Evolutionary conservation across 1,140 invertebrate genomes (phyloP).

Genomic region (Rhagoletis zephyria): DNA sequence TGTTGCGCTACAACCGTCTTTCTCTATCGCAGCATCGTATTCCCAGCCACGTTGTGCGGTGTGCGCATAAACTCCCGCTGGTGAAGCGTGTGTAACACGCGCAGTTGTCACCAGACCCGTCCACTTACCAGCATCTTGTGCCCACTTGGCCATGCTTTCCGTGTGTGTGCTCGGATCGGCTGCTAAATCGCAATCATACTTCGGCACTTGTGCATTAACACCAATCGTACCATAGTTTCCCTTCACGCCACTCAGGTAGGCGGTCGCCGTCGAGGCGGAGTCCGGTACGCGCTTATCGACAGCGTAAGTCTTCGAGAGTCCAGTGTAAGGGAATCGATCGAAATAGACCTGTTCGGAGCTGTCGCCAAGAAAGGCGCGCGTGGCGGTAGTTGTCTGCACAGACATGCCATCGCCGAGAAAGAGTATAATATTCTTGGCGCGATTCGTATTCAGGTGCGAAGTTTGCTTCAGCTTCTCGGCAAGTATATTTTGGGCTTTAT

Average conservation of each 20-base stretch:
- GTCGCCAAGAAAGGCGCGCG: conserved; percentile 79
- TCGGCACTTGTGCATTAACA: conserved; percentile 78
- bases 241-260: conserved; percentile 88
- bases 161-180: conserved; percentile 74
- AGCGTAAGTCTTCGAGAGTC: conserved; percentile 85
- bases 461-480: conserved; percentile 62
- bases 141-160: conserved; percentile 79
- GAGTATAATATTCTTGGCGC: conserved; percentile 83
- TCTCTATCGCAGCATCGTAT: conserved; percentile 77
- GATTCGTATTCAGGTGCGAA: conserved; percentile 71
- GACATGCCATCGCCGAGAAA: conserved; percentile 89
- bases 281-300: conserved; percentile 83
- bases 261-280: conserved; percentile 84
- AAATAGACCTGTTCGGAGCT: conserved; percentile 81
- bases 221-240: conserved; percentile 83
- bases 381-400: conserved; percentile 81
- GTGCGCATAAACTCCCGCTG: conserved; percentile 86
- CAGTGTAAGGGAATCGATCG: conserved; percentile 82
- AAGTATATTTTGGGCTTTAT: conserved; percentile 62
- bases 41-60: conserved; percentile 85
- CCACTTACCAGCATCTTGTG: conserved; percentile 80
- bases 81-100: conserved; percentile 86
- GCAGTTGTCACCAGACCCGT: conserved; percentile 86
- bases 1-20: conserved; percentile 63
- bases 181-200: conserved; percentile 74